Base-by-base conservation (phyloP, 2,888 invertebrate genomes). In the Idaea dimidiata region DNA sequence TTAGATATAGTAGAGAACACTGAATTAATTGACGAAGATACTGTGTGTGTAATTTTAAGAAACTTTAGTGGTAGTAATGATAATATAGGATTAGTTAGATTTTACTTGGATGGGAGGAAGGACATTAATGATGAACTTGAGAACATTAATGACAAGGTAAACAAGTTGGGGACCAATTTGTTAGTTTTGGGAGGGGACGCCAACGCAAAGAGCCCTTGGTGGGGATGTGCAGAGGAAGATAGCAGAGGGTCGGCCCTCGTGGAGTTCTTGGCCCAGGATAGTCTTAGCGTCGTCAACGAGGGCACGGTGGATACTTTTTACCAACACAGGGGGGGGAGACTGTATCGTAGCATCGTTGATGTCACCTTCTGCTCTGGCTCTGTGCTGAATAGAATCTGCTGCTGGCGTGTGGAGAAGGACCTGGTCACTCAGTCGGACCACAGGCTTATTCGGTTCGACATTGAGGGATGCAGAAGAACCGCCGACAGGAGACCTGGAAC, bases 291-390 rank as follows among this genome's bases (percentile, higher is more conserved):
- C 58, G 55, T 71, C 0, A 73, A 76, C 33, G 63, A 14, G 1
- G 70, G 71, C 3, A 17, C 61, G 55, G 64, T 62, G 8, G 70
- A 70, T 0, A 73, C 72, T 1, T 69, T 72, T 53, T 69, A 72
- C 17, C 60, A 43, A 1, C 55, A 24, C 33, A 59, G 72, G 14
- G 61, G 66, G 10, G 63, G 53, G 7, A 64, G 10, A 10, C 32
- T 63, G 0, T 68, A 43, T 61, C 61, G 59, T 0, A 73, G 73
- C 61, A 43, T 56, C 1, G 69, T 71, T 6, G 72, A 73, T 17
- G 64, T 71, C 3, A 70, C 72, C 6, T 64, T 68, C n/a, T 71
- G 71, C 58, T 62, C 59, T 10, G 4, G 8, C 0, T 1, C 62
- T 0, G 58, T 73, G 0, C 60, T 73, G 62, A 0, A 70, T 54